phyloP scores from a whole-genome alignment of 1,140 invertebrate genomes.

The Trichonephila clavata region DNA sequence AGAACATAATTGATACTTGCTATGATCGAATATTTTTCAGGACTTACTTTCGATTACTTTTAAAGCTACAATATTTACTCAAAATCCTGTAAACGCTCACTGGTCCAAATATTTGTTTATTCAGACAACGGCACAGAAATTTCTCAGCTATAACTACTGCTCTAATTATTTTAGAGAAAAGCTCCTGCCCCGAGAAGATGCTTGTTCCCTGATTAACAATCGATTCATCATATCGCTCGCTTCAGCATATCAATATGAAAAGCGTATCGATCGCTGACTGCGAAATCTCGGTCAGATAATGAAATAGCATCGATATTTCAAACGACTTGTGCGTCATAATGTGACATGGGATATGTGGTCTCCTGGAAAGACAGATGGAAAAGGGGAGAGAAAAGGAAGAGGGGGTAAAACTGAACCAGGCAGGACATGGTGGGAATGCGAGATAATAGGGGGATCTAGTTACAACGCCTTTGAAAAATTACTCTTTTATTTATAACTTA shows the following conservation, averaged over 20 bases:
- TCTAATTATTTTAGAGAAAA: conserved; percentile 42
- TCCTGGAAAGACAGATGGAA: conserved; percentile 51
- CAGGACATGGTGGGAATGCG: conserved; percentile 36
- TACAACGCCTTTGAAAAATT: conserved; percentile 46
- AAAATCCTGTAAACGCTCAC: not conserved
- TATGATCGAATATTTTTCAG: too few relatives aligned
- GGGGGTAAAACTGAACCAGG: conserved; percentile 29
- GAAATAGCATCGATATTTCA: conserved; percentile 61
- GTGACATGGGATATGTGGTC: conserved; percentile 60
- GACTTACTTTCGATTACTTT: not conserved
- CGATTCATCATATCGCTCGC: conserved; percentile 44
- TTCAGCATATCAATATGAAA: conserved; percentile 54
- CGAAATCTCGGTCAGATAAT: conserved; percentile 61
- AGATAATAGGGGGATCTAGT: conserved; percentile 58
- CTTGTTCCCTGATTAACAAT: conserved; percentile 46
- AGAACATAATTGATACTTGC: too few relatives aligned
- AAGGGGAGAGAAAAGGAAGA: not conserved
- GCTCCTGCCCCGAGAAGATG: not conserved
- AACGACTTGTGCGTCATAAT: conserved; percentile 56
- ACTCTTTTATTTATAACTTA: conserved; percentile 57
- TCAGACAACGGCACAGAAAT: conserved; percentile 1
- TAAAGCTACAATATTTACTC: not conserved
- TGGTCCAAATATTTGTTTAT: not conserved
- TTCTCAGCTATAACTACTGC: not conserved
- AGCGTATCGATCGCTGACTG: conserved; percentile 48